Base-by-base conservation (phyloP, 53 echinoderm and acorn worm genomes). In the Echinometra lucunter region DNA sequence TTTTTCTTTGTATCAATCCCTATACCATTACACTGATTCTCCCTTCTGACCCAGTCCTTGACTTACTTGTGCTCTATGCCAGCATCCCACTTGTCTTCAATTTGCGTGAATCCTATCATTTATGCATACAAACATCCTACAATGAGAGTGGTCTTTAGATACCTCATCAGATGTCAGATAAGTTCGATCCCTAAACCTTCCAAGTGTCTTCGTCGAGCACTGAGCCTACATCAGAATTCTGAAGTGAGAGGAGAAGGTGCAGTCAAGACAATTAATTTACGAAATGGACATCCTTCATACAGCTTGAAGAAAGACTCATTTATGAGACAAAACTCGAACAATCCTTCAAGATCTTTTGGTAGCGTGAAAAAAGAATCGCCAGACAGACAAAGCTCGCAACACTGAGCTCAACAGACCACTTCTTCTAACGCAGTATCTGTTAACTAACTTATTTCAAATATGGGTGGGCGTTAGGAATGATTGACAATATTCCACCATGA, bases 61-160 rank as follows among this genome's bases (percentile, higher is more conserved):
- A 94, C 38, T 44, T 94, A 28, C 94, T 94, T 23, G 94, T 94
- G 2, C 94, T 94, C 27, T 94, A 94, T 58, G 94, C 94, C 6
- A 83, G 85, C 45, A 67, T 94, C 37, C 94, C 85, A n/a, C 94
- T 94, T 8, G 40, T 94, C 27, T 94, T 57, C 66, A 94, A 94
- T 45, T 25, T 94, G 94, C 32, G 94, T 94, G 7, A 94, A 94
- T 44, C 94, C 94, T 3, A 83, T 94, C 6, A 94, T 94, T 16
- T 94, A 94, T 37, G 94, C 94, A 27, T 94, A 94, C 94, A 94
- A 94, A 45, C 94, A 94, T n/a, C 94, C 94, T 4, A 94, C 94
- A 2, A 94, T 94, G 94, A 94, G 44, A 67, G 94, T 94, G 45
- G 94, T 94, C 40, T 94, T 94, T 45, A 60, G 94, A 32, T 94